A percentile compares a stretch with the other conserved stretches of the same genome.
Conservation (phyloP, 2,888 invertebrate species). For the Drosophila antonietae region DNA sequence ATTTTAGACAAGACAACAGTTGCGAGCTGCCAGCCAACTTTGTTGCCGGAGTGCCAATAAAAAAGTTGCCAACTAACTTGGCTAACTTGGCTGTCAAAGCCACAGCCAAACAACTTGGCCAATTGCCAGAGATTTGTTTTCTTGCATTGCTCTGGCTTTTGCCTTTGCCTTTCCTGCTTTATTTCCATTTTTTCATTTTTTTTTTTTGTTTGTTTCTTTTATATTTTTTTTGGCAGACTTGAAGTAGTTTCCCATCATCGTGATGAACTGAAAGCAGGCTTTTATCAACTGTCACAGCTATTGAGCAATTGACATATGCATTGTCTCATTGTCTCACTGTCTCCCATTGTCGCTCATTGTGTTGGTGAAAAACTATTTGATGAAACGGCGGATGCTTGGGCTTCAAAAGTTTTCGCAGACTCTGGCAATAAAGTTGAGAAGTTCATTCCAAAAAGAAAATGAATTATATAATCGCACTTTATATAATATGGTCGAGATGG, state of each 20-base stretch:
- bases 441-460: slow-evolving; percentile 8
- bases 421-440: slow-evolving; percentile 2
- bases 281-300: slow-evolving; percentile 20
- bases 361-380: slow-evolving; percentile 12
- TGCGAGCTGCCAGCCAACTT: slow-evolving; percentile 27
- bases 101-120: slow-evolving; percentile 40
- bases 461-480: slow-evolving; percentile 4
- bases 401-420: slow-evolving; percentile 8
- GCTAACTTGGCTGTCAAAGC: slow-evolving; percentile 24
- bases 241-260: slow-evolving; percentile 15
- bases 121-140: slow-evolving; percentile 44
- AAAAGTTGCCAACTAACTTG: slow-evolving; percentile 30
- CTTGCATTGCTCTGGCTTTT: not conserved
- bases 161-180: slow-evolving; percentile 4
- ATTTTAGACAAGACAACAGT: slow-evolving; percentile 9
- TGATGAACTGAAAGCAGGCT: slow-evolving; percentile 16
- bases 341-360: slow-evolving; percentile 1
- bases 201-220: no score
- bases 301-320: slow-evolving; percentile 39
- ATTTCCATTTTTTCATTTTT: slow-evolving; percentile 10
- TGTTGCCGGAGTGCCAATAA: slow-evolving; percentile 23
- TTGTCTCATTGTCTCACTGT: slow-evolving; percentile 12
- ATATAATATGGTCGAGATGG: not conserved
- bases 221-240: not conserved
- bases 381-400: not conserved